A percentile compares a stretch with the other conserved stretches of the same genome.
Evolutionary conservation across 2,113 vertebrate species (phyloP).

Genomic region (Atlantisia rogersi): DNA sequence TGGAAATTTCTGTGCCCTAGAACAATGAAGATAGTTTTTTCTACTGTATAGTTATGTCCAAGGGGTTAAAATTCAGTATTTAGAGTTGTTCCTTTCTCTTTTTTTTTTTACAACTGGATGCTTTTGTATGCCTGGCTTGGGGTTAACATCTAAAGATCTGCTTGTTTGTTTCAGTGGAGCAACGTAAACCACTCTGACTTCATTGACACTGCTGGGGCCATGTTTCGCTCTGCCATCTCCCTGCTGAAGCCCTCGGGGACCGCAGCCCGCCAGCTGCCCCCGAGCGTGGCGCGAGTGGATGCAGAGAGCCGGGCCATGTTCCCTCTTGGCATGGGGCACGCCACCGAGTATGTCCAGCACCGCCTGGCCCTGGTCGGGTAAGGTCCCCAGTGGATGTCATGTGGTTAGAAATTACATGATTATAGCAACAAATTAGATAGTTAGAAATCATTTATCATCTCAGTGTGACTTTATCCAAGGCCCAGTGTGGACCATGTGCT

Average conservation of each 20-base stretch:
- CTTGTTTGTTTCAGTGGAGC: slow-evolving; percentile 85
- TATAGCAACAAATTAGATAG: background rate
- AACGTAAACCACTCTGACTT: slow-evolving; percentile 92
- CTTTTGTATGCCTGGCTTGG: background rate
- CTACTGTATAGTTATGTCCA: background rate
- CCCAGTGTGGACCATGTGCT: background rate
- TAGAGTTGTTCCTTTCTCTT: background rate
- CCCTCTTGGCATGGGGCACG: slow-evolving; percentile 92
- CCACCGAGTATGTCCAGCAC: slow-evolving; percentile 89
- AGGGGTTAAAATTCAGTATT: background rate
- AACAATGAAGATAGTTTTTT: background rate
- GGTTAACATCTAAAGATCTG: background rate
- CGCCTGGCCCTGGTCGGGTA: slow-evolving; percentile 93
- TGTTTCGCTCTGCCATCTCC: slow-evolving; percentile 82
- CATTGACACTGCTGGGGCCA: slow-evolving; percentile 83
- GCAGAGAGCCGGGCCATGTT: slow-evolving; percentile 87
- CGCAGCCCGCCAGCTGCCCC: slow-evolving; percentile 91
- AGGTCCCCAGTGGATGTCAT: background rate
- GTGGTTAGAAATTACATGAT: background rate
- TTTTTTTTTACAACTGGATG: background rate
- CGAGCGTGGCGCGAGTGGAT: slow-evolving; percentile 87
- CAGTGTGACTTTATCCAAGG: background rate
- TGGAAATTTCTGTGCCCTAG: background rate
- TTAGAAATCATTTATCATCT: background rate
- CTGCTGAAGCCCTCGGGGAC: slow-evolving; percentile 85